Conservation (phyloP, 1,140 invertebrate genomes). For the Nephila pilipes region DNA sequence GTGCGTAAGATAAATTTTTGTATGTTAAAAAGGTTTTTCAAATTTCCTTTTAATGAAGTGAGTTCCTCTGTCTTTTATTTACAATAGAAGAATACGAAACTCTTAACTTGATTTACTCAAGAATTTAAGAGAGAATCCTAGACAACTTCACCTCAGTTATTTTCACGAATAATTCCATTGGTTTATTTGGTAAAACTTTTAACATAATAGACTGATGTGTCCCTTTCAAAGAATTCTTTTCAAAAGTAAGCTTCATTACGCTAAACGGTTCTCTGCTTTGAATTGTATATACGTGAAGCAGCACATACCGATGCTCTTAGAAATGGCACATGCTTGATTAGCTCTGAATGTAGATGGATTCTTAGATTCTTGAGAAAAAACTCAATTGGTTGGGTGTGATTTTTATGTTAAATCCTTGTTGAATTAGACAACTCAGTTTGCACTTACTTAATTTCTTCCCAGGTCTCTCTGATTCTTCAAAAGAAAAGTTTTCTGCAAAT, state of each 20-base stretch:
- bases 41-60: background rate
- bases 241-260: background rate
- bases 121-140: background rate
- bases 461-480: too few species aligned
- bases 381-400: conserved; percentile 37
- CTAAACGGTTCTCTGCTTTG: background rate
- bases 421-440: background rate
- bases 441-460: too few species aligned
- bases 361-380: background rate
- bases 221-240: background rate
- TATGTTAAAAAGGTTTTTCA: too few species aligned
- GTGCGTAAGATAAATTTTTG: too few species aligned
- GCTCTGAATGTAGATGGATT: conserved; percentile 18
- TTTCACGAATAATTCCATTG: background rate
- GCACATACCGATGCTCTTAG: background rate
- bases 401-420: background rate
- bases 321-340: conserved; percentile 3
- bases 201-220: background rate
- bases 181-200: background rate
- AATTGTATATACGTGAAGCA: background rate
- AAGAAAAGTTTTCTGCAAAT: too few species aligned
- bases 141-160: background rate
- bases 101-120: background rate
- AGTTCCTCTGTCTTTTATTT: background rate
- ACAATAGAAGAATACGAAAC: background rate